Conservation (phyloP, 2,113 vertebrate genomes). For the Mus pahari region DNA sequence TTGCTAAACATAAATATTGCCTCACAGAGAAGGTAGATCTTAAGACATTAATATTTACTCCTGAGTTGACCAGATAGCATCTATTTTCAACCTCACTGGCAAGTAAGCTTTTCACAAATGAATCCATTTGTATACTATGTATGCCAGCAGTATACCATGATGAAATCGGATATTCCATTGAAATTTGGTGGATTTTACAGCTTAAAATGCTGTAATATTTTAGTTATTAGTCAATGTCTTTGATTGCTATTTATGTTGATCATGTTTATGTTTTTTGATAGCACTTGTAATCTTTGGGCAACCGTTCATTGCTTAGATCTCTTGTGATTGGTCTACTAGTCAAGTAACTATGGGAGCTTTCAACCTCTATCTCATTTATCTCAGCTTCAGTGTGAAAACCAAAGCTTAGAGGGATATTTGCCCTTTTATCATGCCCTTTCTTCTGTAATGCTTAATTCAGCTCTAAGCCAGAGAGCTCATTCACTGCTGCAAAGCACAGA, state of each 20-base stretch:
- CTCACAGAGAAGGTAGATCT: conserved; percentile 44
- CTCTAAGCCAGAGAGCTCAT: conserved; percentile 37
- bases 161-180: background rate
- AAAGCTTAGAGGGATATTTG: background rate
- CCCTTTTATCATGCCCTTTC: conserved; percentile 9
- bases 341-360: background rate
- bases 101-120: background rate
- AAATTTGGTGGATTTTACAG: background rate
- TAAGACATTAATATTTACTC: conserved; percentile 43
- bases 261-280: conserved; percentile 36
- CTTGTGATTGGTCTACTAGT: conserved; percentile 27
- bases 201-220: background rate
- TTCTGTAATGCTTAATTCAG: background rate
- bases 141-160: background rate
- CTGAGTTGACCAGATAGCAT: conserved; percentile 27
- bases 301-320: background rate
- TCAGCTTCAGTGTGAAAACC: background rate
- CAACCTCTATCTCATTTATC: background rate
- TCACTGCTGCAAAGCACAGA: conserved; percentile 25
- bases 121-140: background rate
- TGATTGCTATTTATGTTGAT: conserved; percentile 32
- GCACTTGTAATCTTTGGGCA: background rate
- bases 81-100: background rate
- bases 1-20: conserved; percentile 20
- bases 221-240: conserved; percentile 17